A percentile compares a stretch with the other conserved stretches of the same genome.
Evolutionary conservation across 2,888 invertebrate species (phyloP).

Genomic region (Pseudococcus viburni): DNA sequence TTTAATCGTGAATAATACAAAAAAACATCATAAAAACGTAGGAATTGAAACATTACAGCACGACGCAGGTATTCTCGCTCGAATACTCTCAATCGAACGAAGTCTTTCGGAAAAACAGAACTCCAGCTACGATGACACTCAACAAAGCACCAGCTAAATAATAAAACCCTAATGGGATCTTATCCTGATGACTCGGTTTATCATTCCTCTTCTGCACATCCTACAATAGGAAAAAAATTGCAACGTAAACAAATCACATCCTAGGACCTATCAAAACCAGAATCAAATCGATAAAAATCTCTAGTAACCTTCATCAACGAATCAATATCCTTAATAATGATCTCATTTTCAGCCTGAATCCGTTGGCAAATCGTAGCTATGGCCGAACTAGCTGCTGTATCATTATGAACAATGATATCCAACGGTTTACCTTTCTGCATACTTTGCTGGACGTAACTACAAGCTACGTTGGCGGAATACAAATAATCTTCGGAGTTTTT

Average conservation of each 20-base stretch:
- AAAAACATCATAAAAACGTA: not conserved
- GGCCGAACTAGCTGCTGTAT: conserved; percentile 30
- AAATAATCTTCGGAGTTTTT: conserved; percentile 30
- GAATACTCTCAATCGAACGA: not conserved
- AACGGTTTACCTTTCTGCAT: conserved; percentile 18
- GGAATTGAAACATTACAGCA: not conserved
- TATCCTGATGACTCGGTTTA: not conserved
- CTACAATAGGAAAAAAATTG: not conserved
- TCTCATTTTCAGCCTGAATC: not conserved
- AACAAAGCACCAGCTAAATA: not conserved
- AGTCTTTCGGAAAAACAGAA: not conserved
- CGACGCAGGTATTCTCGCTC: not conserved
- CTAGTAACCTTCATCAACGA: not conserved
- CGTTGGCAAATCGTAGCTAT: not conserved
- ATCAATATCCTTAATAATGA: conserved; percentile 32
- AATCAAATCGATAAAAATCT: not conserved
- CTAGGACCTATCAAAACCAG: not conserved
- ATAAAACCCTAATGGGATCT: not conserved
- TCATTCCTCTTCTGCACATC: not conserved
- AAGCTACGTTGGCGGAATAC: not conserved
- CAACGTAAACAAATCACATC: not conserved
- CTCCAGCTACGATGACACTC: not conserved
- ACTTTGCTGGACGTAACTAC: not conserved
- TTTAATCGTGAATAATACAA: not conserved
- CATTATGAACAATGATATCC: conserved; percentile 7